These are phyloP conservation scores for Ataeniobius toweri DNA, from an alignment of 2,797 vertebrate species.

Conservation along the genomic window DNA sequence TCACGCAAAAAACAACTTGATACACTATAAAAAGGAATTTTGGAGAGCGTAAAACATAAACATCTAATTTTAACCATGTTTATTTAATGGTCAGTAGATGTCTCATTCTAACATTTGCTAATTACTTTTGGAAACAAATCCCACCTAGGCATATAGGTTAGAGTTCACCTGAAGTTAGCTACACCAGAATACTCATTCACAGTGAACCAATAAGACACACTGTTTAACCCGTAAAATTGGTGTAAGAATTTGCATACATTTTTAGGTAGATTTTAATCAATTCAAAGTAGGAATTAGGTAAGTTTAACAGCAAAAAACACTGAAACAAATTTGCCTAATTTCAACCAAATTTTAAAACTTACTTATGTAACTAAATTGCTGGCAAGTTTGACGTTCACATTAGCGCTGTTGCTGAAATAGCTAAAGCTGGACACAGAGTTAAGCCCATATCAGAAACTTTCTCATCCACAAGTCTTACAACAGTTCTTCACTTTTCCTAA, in stretches of 20 bases:
- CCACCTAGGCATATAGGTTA: background rate
- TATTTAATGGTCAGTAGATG: background rate
- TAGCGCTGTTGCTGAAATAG: background rate
- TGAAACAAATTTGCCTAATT: too few species aligned
- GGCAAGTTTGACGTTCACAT: background rate
- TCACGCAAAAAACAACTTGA: background rate
- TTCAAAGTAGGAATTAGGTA: background rate
- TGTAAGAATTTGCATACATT: background rate
- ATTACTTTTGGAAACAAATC: background rate
- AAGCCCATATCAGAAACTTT: background rate
- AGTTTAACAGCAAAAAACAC: background rate
- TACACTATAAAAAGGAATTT: background rate
- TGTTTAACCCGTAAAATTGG: background rate
- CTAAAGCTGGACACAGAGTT: background rate
- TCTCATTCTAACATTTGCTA: background rate
- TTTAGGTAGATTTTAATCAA: background rate
- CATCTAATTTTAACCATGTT: background rate
- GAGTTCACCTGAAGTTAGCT: background rate
- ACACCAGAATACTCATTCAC: fast-evolving
- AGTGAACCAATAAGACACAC: background rate
- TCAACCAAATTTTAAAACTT: background rate
- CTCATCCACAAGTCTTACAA: background rate
- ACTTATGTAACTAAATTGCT: background rate
- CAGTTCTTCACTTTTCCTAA: background rate
- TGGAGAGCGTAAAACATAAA: background rate